Evolutionary conservation across 2,113 vertebrate genomes (phyloP).

Genomic region (Orcinus orca): DNA sequence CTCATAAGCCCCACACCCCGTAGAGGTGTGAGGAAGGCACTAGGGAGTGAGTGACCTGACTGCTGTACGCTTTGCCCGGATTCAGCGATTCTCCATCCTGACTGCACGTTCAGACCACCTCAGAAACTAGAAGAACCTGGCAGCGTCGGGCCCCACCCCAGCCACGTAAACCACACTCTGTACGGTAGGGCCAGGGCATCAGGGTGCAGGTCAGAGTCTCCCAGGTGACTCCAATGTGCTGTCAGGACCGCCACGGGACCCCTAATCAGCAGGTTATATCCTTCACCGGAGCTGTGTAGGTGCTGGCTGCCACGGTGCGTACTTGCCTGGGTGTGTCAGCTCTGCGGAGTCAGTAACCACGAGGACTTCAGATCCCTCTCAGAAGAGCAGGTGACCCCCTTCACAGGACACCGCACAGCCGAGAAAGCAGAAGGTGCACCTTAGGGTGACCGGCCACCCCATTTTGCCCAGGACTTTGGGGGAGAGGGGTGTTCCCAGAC

Average conservation of each 20-base stretch:
- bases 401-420: neutral
- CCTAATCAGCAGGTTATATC: neutral
- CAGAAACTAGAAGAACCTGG: neutral
- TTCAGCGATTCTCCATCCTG: neutral
- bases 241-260: neutral
- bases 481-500: neutral
- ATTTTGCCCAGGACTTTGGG: neutral
- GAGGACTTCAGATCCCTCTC: neutral
- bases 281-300: neutral
- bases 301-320: neutral
- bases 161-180: neutral
- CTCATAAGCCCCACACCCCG: neutral
- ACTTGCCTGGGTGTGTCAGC: too few species aligned
- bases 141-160: neutral
- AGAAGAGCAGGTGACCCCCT: neutral
- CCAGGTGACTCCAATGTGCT: neutral
- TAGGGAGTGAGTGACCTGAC: neutral
- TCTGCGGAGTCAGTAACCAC: too few species aligned
- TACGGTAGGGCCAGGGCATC: fast-evolving
- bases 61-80: neutral
- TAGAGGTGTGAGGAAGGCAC: neutral
- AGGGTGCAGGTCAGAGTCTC: neutral
- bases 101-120: neutral
- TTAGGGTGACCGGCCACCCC: neutral
- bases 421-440: neutral